These are phyloP conservation scores for Pangasianodon hypophthalmus DNA, from an alignment of 2,113 vertebrate species.

Conservation along the genomic window DNA sequence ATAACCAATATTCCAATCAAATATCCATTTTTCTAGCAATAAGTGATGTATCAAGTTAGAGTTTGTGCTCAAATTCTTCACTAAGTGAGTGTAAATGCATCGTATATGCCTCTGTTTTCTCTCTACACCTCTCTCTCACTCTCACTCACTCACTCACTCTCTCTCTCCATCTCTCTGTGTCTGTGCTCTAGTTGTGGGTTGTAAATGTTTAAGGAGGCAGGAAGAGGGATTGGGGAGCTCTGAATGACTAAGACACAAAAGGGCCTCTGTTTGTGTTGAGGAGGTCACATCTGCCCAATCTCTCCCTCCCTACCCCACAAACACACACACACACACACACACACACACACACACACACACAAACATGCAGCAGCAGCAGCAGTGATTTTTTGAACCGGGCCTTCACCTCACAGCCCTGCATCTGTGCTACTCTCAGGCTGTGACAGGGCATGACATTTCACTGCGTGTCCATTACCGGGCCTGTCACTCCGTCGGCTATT, in stretches of 20 bases:
- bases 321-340: conserved; percentile 14
- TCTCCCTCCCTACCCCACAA: conserved; percentile 41
- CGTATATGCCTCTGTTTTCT: neutral
- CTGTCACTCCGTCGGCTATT: conserved; percentile 49
- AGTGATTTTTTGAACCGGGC: conserved; percentile 20
- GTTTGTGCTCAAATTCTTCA: neutral
- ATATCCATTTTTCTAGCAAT: neutral
- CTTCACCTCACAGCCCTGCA: conserved; percentile 42
- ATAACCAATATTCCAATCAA: neutral
- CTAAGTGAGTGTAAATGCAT: neutral
- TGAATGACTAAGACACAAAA: conserved; percentile 76
- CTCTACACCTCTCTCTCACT: neutral
- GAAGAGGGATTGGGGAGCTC: conserved; percentile 74
- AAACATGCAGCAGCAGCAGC: neutral
- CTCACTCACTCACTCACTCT: neutral
- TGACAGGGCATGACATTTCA: conserved; percentile 53
- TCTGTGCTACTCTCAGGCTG: conserved; percentile 36
- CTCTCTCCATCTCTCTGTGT: neutral
- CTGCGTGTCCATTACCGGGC: conserved; percentile 40
- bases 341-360: neutral
- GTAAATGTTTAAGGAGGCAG: conserved; percentile 79
- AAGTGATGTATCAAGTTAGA: neutral
- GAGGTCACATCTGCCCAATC: conserved; percentile 76
- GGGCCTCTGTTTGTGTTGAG: conserved; percentile 76
- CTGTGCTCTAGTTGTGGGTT: conserved; percentile 69